Percentiles rank a stretch among this genome's conserved stretches.
Evolutionary conservation across 2,888 invertebrate genomes (phyloP).

Genomic region (Xanthostigma xanthostigma): DNA sequence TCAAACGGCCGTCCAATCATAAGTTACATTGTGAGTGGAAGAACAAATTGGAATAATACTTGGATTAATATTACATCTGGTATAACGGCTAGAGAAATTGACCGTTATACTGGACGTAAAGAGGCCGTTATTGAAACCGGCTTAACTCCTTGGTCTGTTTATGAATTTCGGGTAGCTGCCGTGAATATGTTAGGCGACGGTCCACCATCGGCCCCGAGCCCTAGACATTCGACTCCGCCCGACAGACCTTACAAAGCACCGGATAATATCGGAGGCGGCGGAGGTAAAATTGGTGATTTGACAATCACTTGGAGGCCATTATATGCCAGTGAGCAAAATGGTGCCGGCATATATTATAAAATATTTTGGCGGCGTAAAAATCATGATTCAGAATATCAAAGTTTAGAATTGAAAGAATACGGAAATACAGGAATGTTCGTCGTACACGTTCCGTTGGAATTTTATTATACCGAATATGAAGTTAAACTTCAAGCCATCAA

Average conservation of each 20-base stretch:
- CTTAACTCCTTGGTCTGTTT: slow-evolving; percentile 76
- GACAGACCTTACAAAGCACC: slow-evolving; percentile 69
- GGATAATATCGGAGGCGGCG: slow-evolving; percentile 74
- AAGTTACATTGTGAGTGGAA: slow-evolving; percentile 65
- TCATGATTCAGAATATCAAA: slow-evolving; percentile 61
- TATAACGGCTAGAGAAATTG: slow-evolving; percentile 56
- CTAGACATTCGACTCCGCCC: slow-evolving; percentile 69
- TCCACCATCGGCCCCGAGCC: slow-evolving; percentile 66
- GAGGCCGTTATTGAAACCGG: slow-evolving; percentile 52
- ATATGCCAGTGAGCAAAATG: slow-evolving; percentile 67
- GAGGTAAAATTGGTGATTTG: slow-evolving; percentile 89
- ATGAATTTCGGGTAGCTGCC: slow-evolving; percentile 82
- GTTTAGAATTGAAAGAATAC: slow-evolving; percentile 47
- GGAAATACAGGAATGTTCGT: slow-evolving; percentile 70
- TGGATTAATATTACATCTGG: slow-evolving; percentile 59
- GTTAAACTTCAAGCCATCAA: slow-evolving; percentile 77
- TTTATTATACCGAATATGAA: slow-evolving; percentile 70
- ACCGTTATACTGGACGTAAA: slow-evolving; percentile 64
- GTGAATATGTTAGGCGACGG: slow-evolving; percentile 75
- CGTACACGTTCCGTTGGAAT: slow-evolving; percentile 54
- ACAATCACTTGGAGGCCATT: slow-evolving; percentile 81
- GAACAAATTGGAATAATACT: slow-evolving; percentile 72
- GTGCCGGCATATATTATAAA: slow-evolving; percentile 77
- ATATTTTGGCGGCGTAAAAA: slow-evolving; percentile 71
- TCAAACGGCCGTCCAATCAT: slow-evolving; percentile 67